Evolutionary conservation across 37 sponge, comb jelly and placozoan species (phyloP), one percentile per base, ranked within the genome.

Genomic region (Aphrocallistes beatrix): DNA sequence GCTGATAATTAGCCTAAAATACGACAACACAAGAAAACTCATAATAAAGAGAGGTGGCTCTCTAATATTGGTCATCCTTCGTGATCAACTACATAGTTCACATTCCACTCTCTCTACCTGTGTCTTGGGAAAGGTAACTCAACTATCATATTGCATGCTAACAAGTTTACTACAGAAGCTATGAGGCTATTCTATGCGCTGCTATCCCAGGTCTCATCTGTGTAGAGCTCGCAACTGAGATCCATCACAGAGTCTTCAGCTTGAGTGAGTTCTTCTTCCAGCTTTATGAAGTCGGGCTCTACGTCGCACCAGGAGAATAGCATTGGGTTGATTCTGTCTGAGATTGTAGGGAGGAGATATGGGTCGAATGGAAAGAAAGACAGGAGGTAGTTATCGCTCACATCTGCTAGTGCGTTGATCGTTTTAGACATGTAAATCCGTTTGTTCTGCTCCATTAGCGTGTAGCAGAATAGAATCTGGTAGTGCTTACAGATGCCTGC

Each of bases 381-480:
- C 28, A 60, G 75, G n/a, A 60, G 75, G 34, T 60, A 60, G 75
- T 60, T 60, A 13, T 60, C 75, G 34, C 21, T 60, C 1, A 30
- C 34, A 8, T 60, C 75, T 6, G 75, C 75, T 1, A 60, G 75
- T 69, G 48, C 23, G 81, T 39, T 51, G 38, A 50, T 23, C 0
- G 87, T 28, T 10, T 85, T 21, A 23, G 88, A 83, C 30, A 92
- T 37, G 21, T 87, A 16, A 13, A 92, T 38, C 10, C 95, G 88
- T 40, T 90, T 91, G 89, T 94, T 94, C 39, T 88, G 90, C 60
- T 92, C 95, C 51, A 94, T 38, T 6, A 94, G 89, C 16, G 93
- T 91, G 89, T 94, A 92, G 88, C 95, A 94, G 84, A 91, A 94
- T 40, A 88, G 91, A 16, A 94, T 30, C 85, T 94, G 93, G 38